phyloP scores from a whole-genome alignment of 2,113 vertebrate species.

The Ellobius talpinus region DNA sequence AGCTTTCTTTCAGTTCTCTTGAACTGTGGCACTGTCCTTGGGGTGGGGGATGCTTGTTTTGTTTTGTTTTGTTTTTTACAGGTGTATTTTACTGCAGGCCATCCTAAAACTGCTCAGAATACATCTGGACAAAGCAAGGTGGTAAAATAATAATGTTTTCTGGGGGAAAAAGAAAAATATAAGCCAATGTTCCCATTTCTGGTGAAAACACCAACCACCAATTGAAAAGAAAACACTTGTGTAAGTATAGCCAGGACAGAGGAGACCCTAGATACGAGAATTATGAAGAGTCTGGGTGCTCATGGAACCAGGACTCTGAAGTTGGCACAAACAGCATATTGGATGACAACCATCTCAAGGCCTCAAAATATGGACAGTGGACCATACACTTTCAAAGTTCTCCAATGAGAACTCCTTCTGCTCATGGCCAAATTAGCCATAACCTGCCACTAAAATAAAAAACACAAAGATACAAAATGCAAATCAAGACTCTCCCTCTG shows the following conservation, averaged over 20 bases:
- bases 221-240: constrained; percentile 22
- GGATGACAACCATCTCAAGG: neutral
- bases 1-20: constrained; percentile 51
- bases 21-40: neutral
- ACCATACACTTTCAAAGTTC: neutral
- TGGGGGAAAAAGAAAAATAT: constrained; percentile 31
- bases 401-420: neutral
- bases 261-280: neutral
- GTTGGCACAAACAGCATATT: neutral
- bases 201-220: constrained; percentile 4
- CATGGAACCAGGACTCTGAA: neutral
- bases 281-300: neutral
- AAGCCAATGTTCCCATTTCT: neutral
- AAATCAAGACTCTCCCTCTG: neutral
- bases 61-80: neutral
- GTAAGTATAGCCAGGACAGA: neutral
- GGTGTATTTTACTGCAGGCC: neutral
- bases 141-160: no score
- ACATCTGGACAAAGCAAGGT: constrained; percentile 10
- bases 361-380: neutral
- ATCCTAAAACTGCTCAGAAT: constrained; percentile 22
- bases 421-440: neutral
- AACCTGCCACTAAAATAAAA: neutral
- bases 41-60: no score
- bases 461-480: neutral